A percentile compares a stretch with the other conserved stretches of the same genome.
These are phyloP conservation scores for Cataglyphis cursor DNA, from an alignment of 2,888 invertebrate species.

Conservation along the genomic window DNA sequence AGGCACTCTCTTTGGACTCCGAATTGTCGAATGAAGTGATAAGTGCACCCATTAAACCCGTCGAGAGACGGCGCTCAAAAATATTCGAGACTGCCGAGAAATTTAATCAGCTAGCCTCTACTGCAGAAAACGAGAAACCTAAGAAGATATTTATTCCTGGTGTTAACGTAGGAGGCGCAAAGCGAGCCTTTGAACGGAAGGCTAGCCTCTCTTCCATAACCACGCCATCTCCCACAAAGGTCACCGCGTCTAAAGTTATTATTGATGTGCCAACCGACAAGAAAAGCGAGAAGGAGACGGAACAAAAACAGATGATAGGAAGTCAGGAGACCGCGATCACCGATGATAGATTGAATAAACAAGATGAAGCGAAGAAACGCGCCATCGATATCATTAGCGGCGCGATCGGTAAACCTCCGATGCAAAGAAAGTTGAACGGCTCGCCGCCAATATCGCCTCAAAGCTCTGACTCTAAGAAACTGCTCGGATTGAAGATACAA, in stretches of 20 bases:
- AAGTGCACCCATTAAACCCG: slow-evolving; percentile 85
- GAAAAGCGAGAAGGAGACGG: slow-evolving; percentile 80
- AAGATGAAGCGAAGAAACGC: slow-evolving; percentile 82
- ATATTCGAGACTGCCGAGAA: slow-evolving; percentile 92
- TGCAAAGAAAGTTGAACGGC: slow-evolving; percentile 78
- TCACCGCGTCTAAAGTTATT: slow-evolving; percentile 82
- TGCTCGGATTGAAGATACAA: slow-evolving; percentile 82
- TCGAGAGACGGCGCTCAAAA: slow-evolving; percentile 90
- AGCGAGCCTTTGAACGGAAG: slow-evolving; percentile 94
- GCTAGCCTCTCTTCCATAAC: slow-evolving; percentile 89
- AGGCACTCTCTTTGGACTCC: slow-evolving; percentile 80
- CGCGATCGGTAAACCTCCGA: slow-evolving; percentile 82
- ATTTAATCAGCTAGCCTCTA: slow-evolving; percentile 88
- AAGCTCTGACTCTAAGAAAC: slow-evolving; percentile 81
- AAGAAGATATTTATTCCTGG: slow-evolving; percentile 94
- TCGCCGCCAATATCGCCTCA: slow-evolving; percentile 84
- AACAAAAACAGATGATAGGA: slow-evolving; percentile 62
- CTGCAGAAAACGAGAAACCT: slow-evolving; percentile 88
- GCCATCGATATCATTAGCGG: slow-evolving; percentile 84
- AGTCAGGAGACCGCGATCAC: slow-evolving; percentile 64
- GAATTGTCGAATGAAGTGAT: slow-evolving; percentile 74
- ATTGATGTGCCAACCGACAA: slow-evolving; percentile 82
- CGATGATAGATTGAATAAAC: slow-evolving; percentile 70
- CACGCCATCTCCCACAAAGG: slow-evolving; percentile 82
- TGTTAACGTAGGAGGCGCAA: slow-evolving; percentile 95